Evolutionary conservation across 1,140 invertebrate species (phyloP).

Genomic region (Drosophila burlai): DNA sequence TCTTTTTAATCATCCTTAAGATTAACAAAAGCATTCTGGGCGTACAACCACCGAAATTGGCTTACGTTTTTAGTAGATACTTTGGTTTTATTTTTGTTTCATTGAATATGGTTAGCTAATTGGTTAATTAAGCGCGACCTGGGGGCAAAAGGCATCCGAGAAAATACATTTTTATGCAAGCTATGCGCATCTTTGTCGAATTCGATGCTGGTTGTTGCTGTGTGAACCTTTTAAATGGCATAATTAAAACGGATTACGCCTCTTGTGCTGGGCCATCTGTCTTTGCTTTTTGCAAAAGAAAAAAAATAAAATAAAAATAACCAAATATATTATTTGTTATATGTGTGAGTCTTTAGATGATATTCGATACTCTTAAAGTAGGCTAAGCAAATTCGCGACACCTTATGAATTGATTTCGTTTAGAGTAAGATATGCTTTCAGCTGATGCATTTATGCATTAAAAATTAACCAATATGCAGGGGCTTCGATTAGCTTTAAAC

Average conservation of each 20-base stretch:
- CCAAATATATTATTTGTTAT: background rate
- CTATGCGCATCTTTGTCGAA: constrained; percentile 37
- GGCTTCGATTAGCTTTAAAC: constrained; percentile 25
- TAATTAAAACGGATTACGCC: constrained; percentile 58
- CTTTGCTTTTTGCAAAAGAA: background rate
- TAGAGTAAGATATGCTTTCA: constrained; percentile 64
- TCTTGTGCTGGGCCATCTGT: constrained; percentile 18
- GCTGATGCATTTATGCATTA: constrained; percentile 65
- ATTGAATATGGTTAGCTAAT: constrained; percentile 57
- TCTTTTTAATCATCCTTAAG: constrained; percentile 24
- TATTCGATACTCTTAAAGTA: constrained; percentile 43
- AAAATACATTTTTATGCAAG: constrained; percentile 35
- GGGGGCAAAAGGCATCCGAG: constrained; percentile 24
- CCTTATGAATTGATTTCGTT: constrained; percentile 55
- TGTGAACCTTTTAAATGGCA: constrained; percentile 39
- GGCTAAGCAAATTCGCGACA: constrained; percentile 70
- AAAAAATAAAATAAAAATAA: background rate
- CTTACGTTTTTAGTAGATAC: constrained; percentile 9
- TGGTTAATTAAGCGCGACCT: constrained; percentile 61
- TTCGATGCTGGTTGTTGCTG: constrained; percentile 24
- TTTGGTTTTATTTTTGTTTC: constrained; percentile 7
- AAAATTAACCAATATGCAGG: constrained; percentile 28
- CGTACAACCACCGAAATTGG: constrained; percentile 2
- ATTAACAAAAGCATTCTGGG: constrained; percentile 38
- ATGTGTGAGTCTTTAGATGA: background rate